These are phyloP conservation scores for Carcharodon carcharias DNA, from an alignment of 2,797 vertebrate species.

Conservation along the genomic window DNA sequence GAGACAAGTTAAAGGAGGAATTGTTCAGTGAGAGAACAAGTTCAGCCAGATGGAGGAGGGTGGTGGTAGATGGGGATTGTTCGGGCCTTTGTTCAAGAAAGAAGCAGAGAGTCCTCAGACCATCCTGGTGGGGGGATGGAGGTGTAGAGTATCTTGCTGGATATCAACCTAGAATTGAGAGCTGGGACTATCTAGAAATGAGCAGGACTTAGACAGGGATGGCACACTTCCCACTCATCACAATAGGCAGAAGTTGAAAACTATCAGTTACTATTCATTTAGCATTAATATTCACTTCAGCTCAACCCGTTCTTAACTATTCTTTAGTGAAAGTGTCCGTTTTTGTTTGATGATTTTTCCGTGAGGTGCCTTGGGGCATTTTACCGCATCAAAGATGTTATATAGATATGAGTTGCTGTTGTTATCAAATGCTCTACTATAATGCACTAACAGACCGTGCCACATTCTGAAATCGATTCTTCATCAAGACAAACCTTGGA, in stretches of 20 bases:
- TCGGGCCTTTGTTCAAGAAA: too few relatives aligned
- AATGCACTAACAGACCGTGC: background rate
- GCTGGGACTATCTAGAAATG: background rate
- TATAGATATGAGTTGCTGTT: background rate
- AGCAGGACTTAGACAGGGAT: too few relatives aligned
- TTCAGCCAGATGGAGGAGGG: too few relatives aligned
- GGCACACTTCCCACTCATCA: background rate
- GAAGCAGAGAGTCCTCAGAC: too few relatives aligned
- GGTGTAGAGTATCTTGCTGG: background rate
- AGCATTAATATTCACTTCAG: background rate
- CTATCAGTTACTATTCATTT: background rate
- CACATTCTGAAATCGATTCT: background rate
- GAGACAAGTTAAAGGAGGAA: too few relatives aligned
- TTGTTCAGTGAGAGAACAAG: too few relatives aligned
- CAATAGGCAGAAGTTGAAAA: background rate
- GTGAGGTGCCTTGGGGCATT: background rate
- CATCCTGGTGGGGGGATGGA: too few relatives aligned
- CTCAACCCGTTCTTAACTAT: background rate
- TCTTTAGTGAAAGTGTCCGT: background rate
- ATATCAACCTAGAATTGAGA: background rate
- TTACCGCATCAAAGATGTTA: background rate
- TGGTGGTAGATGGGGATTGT: too few relatives aligned
- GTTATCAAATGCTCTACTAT: background rate
- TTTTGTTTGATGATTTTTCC: background rate
- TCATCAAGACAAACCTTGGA: background rate